phyloP scores from a whole-genome alignment of 2,888 invertebrate genomes.

The Andricus curvator region DNA sequence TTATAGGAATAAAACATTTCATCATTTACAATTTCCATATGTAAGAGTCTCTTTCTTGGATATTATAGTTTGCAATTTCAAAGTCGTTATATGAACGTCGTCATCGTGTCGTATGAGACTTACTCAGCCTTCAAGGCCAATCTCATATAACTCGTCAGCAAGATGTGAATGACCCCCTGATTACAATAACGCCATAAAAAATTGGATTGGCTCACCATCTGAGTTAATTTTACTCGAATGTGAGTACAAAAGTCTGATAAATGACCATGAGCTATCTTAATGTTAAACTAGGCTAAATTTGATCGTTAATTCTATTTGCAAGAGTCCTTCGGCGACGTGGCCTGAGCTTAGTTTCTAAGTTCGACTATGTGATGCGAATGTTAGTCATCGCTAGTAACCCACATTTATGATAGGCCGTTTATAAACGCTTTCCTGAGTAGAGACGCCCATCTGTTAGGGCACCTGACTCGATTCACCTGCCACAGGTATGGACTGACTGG shows the following conservation, averaged over 20 bases:
- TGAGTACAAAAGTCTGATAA: constrained; percentile 7
- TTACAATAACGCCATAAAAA: constrained; percentile 16
- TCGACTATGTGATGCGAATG: not conserved
- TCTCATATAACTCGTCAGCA: constrained; percentile 12
- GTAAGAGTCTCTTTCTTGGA: not conserved
- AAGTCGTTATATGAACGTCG: constrained; percentile 4
- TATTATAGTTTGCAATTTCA: not conserved
- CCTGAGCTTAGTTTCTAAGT: constrained; percentile 4
- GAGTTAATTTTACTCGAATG: constrained; percentile 29
- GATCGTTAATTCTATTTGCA: constrained; percentile 9
- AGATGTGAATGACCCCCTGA: constrained; percentile 21
- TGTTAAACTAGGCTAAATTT: not conserved
- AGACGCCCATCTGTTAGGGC: constrained; percentile 53
- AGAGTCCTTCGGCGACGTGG: constrained; percentile 1
- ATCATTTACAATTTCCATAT: not conserved
- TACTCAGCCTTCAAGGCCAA: constrained; percentile 25
- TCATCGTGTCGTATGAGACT: constrained; percentile 9
- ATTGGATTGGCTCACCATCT: constrained; percentile 22
- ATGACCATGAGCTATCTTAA: constrained; percentile 22
- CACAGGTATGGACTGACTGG: constrained; percentile 45
- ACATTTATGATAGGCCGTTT: constrained; percentile 51
- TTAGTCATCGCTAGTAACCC: constrained; percentile 48
- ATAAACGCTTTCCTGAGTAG: constrained; percentile 54
- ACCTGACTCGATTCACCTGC: constrained; percentile 56
- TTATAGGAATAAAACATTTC: not conserved